A percentile compares a stretch with the other conserved stretches of the same genome.
Conservation (phyloP, 2,888 invertebrate genomes). For the Himalopsyche anomala region DNA sequence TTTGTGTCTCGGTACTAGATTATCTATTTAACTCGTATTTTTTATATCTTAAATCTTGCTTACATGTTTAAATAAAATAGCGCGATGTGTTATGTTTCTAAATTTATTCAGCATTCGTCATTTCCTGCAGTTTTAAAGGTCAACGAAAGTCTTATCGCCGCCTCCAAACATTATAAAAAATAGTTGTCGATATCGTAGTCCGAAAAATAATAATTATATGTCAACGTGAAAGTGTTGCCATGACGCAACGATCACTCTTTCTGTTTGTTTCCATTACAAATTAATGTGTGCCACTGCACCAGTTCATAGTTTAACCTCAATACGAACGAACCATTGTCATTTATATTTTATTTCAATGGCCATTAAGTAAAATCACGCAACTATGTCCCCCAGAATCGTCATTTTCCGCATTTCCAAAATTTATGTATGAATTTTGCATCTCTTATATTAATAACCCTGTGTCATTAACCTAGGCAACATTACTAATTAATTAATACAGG, state of each 20-base stretch:
- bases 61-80: too few relatives aligned
- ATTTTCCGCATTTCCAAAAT: too few relatives aligned
- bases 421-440: too few relatives aligned
- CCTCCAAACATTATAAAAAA: background rate
- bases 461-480: too few relatives aligned
- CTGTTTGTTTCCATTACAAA: slow-evolving; percentile 27
- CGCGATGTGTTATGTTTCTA: too few relatives aligned
- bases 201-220: background rate
- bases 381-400: too few relatives aligned
- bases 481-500: too few relatives aligned
- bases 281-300: slow-evolving; percentile 19
- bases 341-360: background rate
- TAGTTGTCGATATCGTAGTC: background rate
- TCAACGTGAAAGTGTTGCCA: slow-evolving; percentile 23
- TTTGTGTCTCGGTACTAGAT: too few relatives aligned
- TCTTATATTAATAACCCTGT: too few relatives aligned
- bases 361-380: too few relatives aligned
- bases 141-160: slow-evolving; percentile 30
- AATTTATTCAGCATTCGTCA: background rate
- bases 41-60: too few relatives aligned
- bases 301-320: slow-evolving; percentile 16
- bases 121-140: slow-evolving; percentile 32
- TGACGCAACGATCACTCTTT: background rate
- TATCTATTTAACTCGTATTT: too few relatives aligned
- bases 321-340: background rate